phyloP scores from a whole-genome alignment of 2,113 vertebrate species.

The Uropsilus gracilis region DNA sequence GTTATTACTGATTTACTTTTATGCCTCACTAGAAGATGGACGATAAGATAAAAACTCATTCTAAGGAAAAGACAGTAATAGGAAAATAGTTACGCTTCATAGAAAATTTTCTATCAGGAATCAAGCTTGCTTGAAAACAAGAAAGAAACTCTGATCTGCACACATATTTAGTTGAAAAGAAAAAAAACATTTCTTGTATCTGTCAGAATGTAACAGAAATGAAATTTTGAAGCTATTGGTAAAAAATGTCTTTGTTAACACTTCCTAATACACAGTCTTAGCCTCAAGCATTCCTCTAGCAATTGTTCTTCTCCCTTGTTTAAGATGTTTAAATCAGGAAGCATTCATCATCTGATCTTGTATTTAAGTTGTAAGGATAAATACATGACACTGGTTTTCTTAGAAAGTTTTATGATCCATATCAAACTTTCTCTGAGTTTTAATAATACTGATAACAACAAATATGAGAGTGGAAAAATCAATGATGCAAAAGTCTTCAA shows the following conservation, averaged over 20 bases:
- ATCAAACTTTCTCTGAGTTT: constrained; percentile 54
- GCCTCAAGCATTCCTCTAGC: not conserved
- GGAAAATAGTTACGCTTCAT: constrained; percentile 58
- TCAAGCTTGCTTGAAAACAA: constrained; percentile 60
- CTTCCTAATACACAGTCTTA: not conserved
- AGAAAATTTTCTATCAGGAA: constrained; percentile 55
- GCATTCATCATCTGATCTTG: not conserved
- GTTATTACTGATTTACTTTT: constrained; percentile 49
- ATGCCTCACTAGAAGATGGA: constrained; percentile 57
- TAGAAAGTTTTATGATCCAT: constrained; percentile 60
- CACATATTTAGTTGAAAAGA: not conserved
- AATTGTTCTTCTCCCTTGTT: not conserved
- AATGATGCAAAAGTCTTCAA: constrained; percentile 25
- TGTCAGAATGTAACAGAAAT: constrained; percentile 15
- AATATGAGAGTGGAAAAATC: constrained; percentile 57
- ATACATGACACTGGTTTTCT: constrained; percentile 22
- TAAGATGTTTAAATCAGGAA: not conserved
- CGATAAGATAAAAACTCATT: constrained; percentile 63
- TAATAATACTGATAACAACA: constrained; percentile 27
- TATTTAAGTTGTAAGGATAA: not conserved
- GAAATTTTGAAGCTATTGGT: not conserved
- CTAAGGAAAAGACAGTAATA: constrained; percentile 57
- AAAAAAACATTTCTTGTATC: not conserved
- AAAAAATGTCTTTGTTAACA: constrained; percentile 32
- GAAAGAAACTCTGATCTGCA: constrained; percentile 24